Percentiles rank a stretch among this genome's conserved stretches.
Evolutionary conservation across 2,113 vertebrate species (phyloP).

Genomic region (Pavo muticus): DNA sequence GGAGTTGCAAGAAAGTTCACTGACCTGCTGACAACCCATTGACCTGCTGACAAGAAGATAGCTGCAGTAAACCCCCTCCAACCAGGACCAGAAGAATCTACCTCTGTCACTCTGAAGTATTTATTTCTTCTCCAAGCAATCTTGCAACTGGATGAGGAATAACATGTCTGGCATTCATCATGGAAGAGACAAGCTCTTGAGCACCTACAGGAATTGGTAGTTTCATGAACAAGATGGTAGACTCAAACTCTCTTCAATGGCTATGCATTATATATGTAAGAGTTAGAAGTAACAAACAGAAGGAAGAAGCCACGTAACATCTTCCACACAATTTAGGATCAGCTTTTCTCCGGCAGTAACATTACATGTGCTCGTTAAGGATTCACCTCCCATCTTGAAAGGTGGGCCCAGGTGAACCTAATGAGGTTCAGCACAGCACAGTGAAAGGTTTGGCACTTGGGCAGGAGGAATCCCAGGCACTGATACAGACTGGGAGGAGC

Average conservation of each 20-base stretch:
- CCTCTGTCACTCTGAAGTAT: not conserved
- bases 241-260: not conserved
- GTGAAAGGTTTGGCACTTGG: too few species aligned
- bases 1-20: not conserved
- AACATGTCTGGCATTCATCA: not conserved
- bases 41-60: not conserved
- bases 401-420: too few species aligned
- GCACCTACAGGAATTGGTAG: not conserved
- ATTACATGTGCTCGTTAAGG: rapidly evolving
- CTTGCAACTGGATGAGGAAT: not conserved
- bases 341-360: not conserved
- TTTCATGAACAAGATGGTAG: not conserved
- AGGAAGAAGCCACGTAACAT: not conserved
- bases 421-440: too few species aligned
- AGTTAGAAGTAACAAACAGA: not conserved
- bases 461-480: too few species aligned
- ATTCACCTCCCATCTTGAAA: not conserved
- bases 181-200: not conserved
- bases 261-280: not conserved
- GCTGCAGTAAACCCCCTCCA: not conserved
- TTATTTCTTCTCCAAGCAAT: not conserved
- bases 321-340: not conserved
- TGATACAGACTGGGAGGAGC: too few species aligned
- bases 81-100: not conserved
- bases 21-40: too few species aligned